Evolutionary conservation across 1,140 invertebrate species (phyloP).

Genomic region (Drosophila suzukii): DNA sequence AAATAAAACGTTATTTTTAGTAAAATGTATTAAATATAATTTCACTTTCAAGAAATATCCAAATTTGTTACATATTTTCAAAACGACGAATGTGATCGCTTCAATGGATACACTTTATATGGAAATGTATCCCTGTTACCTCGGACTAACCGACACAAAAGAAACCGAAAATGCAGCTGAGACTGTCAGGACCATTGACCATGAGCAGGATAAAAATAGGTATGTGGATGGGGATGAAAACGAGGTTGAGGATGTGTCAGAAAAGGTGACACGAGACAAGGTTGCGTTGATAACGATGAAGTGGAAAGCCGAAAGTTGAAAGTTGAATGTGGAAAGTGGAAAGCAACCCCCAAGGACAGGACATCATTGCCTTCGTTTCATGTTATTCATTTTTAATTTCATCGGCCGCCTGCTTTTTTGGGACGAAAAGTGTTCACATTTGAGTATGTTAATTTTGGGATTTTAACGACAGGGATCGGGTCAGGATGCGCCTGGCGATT

Average conservation of each 20-base stretch:
- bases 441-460: slow-evolving; percentile 73
- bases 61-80: too few species aligned
- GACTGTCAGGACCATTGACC: slow-evolving; percentile 48
- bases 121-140: neutral
- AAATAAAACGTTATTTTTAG: too few species aligned
- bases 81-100: neutral
- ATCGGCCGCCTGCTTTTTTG: slow-evolving; percentile 22
- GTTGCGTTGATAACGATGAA: slow-evolving; percentile 27
- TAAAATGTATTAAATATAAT: too few species aligned
- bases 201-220: slow-evolving; percentile 18
- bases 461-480: slow-evolving; percentile 43
- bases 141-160: neutral
- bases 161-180: slow-evolving; percentile 20
- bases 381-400: slow-evolving; percentile 74
- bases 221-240: neutral
- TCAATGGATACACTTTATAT: neutral
- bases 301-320: slow-evolving; percentile 2
- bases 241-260: slow-evolving; percentile 27
- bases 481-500: slow-evolving; percentile 54
- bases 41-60: too few species aligned
- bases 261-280: slow-evolving; percentile 55
- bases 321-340: neutral
- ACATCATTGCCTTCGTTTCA: slow-evolving; percentile 41
- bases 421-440: slow-evolving; percentile 55
- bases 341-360: slow-evolving; percentile 27